These are phyloP conservation scores for Deilephila porcellus DNA, from an alignment of 2,888 invertebrate genomes.

Conservation along the genomic window DNA sequence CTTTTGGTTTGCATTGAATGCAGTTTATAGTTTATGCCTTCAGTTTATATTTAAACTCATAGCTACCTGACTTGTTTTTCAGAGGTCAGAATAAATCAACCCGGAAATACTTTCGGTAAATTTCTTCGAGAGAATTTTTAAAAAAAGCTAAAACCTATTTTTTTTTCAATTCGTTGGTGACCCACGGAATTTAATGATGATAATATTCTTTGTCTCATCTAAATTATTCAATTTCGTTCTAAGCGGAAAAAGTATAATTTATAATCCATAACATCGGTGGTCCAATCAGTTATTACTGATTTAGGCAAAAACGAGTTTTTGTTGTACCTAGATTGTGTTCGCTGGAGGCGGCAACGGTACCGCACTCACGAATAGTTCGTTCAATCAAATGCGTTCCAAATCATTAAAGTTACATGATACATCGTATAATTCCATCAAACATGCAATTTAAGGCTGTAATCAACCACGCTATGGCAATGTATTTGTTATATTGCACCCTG, in stretches of 20 bases:
- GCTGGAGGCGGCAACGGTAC: constrained; percentile 25
- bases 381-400: constrained; percentile 3
- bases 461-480: too few species aligned
- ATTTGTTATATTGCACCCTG: too few species aligned
- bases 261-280: background rate
- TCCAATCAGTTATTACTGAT: constrained; percentile 10
- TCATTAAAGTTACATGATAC: background rate
- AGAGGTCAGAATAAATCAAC: too few species aligned
- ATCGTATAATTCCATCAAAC: too few species aligned
- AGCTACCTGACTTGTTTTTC: background rate
- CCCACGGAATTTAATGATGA: background rate
- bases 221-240: background rate
- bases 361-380: background rate
- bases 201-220: background rate
- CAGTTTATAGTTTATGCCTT: too few species aligned
- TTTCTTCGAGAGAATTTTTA: too few species aligned
- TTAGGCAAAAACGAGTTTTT: constrained; percentile 22
- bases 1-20: background rate
- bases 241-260: background rate
- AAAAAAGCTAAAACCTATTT: too few species aligned
- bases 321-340: too few species aligned
- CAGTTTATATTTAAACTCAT: background rate
- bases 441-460: too few species aligned
- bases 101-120: too few species aligned
- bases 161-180: background rate